Evolutionary conservation across 2,888 invertebrate genomes (phyloP).

Genomic region (Pammene aurita): DNA sequence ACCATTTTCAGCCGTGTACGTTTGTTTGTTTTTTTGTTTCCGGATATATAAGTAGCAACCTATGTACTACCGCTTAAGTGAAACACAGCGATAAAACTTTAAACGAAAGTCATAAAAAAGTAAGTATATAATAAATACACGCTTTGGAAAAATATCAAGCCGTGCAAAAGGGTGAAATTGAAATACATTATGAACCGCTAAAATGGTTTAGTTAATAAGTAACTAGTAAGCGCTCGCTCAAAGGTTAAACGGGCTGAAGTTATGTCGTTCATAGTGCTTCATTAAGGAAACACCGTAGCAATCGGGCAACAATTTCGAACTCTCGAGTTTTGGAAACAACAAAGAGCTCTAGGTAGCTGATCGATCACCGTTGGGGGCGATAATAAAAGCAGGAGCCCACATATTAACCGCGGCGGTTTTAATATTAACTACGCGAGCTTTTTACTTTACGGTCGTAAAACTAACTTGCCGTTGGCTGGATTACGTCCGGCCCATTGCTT

Average conservation of each 20-base stretch:
- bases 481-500: conserved; percentile 70
- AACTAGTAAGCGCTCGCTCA: conserved; percentile 32
- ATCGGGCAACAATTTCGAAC: conserved; percentile 48
- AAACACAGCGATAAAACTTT: too few species aligned
- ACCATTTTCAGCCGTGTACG: too few species aligned
- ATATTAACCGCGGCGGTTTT: conserved; percentile 56
- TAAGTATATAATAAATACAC: too few species aligned
- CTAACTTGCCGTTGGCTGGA: conserved; percentile 64
- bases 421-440: conserved; percentile 63
- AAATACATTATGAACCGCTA: neutral
- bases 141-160: too few species aligned
- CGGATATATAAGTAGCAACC: too few species aligned
- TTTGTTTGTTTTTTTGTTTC: too few species aligned
- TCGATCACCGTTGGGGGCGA: conserved; percentile 56
- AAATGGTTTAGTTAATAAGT: conserved; percentile 23
- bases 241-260: conserved; percentile 49
- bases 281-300: conserved; percentile 54
- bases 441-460: conserved; percentile 75
- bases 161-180: too few species aligned
- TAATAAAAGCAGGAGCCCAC: conserved; percentile 55
- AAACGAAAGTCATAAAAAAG: neutral
- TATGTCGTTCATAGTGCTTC: conserved; percentile 61
- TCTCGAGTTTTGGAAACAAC: conserved; percentile 53
- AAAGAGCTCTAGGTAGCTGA: conserved; percentile 55
- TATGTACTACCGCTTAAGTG: too few species aligned